Evolutionary conservation across 2,888 invertebrate species (phyloP).

Genomic region (Craniophora ligustri): DNA sequence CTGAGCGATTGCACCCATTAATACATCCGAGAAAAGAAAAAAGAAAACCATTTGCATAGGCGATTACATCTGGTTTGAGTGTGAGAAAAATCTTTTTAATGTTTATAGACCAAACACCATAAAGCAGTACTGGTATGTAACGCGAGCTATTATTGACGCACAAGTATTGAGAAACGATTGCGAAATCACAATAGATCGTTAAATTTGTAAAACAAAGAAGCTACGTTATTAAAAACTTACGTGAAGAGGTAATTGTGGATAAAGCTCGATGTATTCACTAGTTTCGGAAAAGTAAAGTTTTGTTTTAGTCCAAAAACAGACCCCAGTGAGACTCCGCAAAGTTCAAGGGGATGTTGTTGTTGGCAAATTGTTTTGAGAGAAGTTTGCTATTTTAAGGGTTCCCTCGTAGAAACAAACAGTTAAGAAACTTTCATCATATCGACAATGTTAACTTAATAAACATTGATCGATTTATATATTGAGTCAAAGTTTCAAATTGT

Average conservation of each 20-base stretch:
- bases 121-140: conserved; percentile 23
- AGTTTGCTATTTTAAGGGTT: conserved; percentile 8
- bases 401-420: neutral
- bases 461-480: conserved; percentile 5
- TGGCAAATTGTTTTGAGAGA: neutral
- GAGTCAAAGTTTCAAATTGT: conserved; percentile 9
- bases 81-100: conserved; percentile 23
- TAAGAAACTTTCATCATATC: neutral
- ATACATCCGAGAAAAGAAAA: neutral
- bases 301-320: conserved; percentile 6
- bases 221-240: conserved; percentile 23
- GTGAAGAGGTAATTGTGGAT: conserved; percentile 10
- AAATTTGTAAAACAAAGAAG: conserved; percentile 37
- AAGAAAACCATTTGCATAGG: neutral
- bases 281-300: neutral
- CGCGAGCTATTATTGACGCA: conserved; percentile 20
- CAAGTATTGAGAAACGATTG: conserved; percentile 37
- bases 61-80: neutral
- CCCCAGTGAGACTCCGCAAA: conserved; percentile 8
- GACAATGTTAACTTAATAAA: neutral
- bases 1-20: neutral
- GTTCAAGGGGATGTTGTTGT: neutral
- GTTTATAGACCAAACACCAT: conserved; percentile 9
- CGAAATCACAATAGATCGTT: conserved; percentile 46
- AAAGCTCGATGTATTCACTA: neutral